Base-by-base conservation (phyloP, 2,888 invertebrate species). In the Tortrix viridana region DNA sequence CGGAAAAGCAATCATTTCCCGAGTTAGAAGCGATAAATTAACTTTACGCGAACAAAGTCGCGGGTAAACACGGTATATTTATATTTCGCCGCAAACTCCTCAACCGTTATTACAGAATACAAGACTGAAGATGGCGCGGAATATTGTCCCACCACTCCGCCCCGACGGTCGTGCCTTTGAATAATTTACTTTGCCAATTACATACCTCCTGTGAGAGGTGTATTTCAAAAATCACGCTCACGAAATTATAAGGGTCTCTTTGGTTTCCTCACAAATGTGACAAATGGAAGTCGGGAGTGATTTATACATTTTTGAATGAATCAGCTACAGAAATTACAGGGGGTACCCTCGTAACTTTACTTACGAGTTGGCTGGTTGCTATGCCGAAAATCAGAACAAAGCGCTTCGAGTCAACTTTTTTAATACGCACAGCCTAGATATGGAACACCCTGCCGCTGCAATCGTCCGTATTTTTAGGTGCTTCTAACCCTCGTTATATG, bases 181-280 rank as follows among this genome's bases (percentile, higher is more conserved):
- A 49, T 49, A 49, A 49, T 19, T 49, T 47, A 6, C n/a, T 23
- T 20, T 22, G 14, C 47, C 22, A 22, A 23, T 49, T 32, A 49
- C 23, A n/a, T 16, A 5, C 16, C 23, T 32, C 16, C 23, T 32
- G 9, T 14, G 16, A 41, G 41, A 41, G 41, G n/a, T 41, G n/a
- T 41, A 41, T n/a, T 41, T 41, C 41, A 16, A 41, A 41, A 41
- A n/a, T 41, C 41, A 41, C 41, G 16, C 16, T 41, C 0, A 41
- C 16, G 2, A 41, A 41, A 41, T 41, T n/a, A 41, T 16, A n/a
- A 41, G 41, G 41, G 5, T 41, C 16, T 2, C 41, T 41, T 41
- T 41, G 41, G 41, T 6, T 16, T 16, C 0, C 16, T 14, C 41
- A 32, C 32, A 32, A 32, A 32, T 41, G 41, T 41, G 41, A 41